Conservation (phyloP, 2,888 invertebrate species). For the Maniola hyperantus region DNA sequence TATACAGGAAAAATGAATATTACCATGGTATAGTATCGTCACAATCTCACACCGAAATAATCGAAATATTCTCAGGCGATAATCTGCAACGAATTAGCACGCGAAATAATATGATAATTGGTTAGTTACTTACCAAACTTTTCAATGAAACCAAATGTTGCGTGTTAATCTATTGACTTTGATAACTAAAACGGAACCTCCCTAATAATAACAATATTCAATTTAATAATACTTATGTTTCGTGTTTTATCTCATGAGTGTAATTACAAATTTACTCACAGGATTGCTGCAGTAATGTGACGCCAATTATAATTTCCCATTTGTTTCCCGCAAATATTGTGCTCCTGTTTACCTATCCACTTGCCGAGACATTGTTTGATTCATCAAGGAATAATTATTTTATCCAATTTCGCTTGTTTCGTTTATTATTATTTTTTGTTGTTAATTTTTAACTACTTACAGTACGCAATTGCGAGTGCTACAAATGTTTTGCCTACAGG, state of each 20-base stretch:
- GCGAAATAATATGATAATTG: too few relatives aligned
- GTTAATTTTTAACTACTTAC: too few relatives aligned
- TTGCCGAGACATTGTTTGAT: conserved; percentile 14
- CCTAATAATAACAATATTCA: not conserved
- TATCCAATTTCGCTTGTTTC: not conserved
- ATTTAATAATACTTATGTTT: conserved; percentile 9
- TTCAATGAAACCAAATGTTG: not conserved
- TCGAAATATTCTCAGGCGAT: too few relatives aligned
- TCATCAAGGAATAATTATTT: conserved; percentile 17
- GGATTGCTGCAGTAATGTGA: conserved; percentile 13
- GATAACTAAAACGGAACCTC: not conserved
- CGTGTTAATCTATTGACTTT: not conserved
- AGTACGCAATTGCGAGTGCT: too few relatives aligned
- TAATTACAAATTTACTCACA: conserved; percentile 20
- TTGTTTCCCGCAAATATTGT: conserved; percentile 7
- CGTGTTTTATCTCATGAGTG: conserved; percentile 21
- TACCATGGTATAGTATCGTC: too few relatives aligned
- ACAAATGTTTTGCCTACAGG: too few relatives aligned
- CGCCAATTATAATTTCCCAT: conserved; percentile 24
- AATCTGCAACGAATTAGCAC: too few relatives aligned
- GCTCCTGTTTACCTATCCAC: conserved; percentile 10
- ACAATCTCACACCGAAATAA: too few relatives aligned
- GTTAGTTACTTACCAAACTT: not conserved
- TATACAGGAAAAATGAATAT: too few relatives aligned
- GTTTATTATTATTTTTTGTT: not conserved